A percentile compares a stretch with the other conserved stretches of the same genome.
Evolutionary conservation across 2,888 invertebrate genomes (phyloP).

Genomic region (Plemyria rubiginata): DNA sequence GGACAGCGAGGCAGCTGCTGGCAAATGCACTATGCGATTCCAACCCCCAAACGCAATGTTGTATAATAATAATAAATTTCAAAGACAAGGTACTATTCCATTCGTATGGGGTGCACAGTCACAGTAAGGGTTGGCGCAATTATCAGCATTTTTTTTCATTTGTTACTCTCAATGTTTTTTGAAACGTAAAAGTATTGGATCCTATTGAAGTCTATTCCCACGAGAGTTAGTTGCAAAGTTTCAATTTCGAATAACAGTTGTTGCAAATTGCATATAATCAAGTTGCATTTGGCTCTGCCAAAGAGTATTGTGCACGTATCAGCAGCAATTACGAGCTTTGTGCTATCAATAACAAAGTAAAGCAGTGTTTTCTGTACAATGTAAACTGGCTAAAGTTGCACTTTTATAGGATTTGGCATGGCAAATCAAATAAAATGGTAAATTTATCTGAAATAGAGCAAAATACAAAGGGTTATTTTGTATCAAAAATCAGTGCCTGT

Average conservation of each 20-base stretch:
- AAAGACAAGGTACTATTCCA: constrained; percentile 74
- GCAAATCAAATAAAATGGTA: too few relatives aligned
- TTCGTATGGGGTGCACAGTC: constrained; percentile 47
- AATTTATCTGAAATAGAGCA: background rate
- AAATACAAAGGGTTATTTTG: background rate
- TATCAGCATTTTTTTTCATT: constrained; percentile 61
- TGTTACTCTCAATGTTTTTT: constrained; percentile 49
- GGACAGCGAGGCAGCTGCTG: constrained; percentile 70
- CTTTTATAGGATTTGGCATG: background rate
- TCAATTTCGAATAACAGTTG: constrained; percentile 36
- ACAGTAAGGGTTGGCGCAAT: constrained; percentile 69
- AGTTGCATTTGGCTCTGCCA: constrained; percentile 23
- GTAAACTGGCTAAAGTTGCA: background rate
- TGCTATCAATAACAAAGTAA: background rate
- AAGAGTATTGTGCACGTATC: constrained; percentile 20
- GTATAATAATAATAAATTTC: constrained; percentile 81
- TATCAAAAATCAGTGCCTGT: background rate
- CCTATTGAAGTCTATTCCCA: constrained; percentile 39
- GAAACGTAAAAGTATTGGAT: constrained; percentile 39
- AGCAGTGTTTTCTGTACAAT: background rate
- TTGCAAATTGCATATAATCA: constrained; percentile 36
- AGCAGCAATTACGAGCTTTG: constrained; percentile 8
- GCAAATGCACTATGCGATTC: constrained; percentile 70
- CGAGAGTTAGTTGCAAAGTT: constrained; percentile 42
- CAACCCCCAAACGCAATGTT: constrained; percentile 75